These are phyloP conservation scores for Pseudotriccus pelzelni DNA, from an alignment of 2,797 vertebrate genomes.

Conservation along the genomic window DNA sequence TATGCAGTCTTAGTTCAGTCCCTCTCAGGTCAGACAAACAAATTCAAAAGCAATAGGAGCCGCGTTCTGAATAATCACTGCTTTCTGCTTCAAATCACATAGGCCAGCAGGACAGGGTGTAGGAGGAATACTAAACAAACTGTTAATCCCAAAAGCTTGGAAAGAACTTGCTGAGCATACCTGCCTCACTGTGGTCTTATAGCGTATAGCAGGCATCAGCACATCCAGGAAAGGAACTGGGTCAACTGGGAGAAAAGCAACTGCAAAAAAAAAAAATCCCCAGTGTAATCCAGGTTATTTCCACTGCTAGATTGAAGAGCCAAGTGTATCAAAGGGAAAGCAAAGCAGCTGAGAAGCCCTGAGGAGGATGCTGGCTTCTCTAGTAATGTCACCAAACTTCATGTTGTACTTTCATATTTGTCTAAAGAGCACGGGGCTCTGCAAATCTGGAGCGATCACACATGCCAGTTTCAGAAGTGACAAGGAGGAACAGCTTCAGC, in stretches of 20 bases:
- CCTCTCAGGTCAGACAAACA: background rate
- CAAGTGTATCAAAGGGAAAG: background rate
- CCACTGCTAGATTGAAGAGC: background rate
- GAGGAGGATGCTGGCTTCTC: background rate
- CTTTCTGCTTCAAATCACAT: slow-evolving; percentile 35
- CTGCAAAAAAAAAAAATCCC: no score
- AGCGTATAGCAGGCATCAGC: background rate
- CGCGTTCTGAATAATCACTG: slow-evolving; percentile 12
- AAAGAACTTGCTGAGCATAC: background rate
- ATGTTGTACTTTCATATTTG: background rate
- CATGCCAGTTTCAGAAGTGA: background rate
- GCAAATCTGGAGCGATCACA: background rate
- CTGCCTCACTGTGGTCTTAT: slow-evolving; percentile 27
- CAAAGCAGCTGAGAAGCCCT: background rate
- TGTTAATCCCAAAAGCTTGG: slow-evolving; percentile 43
- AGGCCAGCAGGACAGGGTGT: background rate
- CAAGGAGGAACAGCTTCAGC: background rate
- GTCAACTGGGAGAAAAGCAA: background rate
- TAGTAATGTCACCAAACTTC: background rate
- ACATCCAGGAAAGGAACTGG: background rate
- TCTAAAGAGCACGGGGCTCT: background rate
- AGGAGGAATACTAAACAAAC: slow-evolving; percentile 59
- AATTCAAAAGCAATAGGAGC: slow-evolving; percentile 9
- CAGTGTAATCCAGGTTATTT: background rate
- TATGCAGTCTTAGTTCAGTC: background rate